A percentile compares a stretch with the other conserved stretches of the same genome.
Evolutionary conservation across 1,140 invertebrate genomes (phyloP).

Genomic region (Solenopsis invicta): DNA sequence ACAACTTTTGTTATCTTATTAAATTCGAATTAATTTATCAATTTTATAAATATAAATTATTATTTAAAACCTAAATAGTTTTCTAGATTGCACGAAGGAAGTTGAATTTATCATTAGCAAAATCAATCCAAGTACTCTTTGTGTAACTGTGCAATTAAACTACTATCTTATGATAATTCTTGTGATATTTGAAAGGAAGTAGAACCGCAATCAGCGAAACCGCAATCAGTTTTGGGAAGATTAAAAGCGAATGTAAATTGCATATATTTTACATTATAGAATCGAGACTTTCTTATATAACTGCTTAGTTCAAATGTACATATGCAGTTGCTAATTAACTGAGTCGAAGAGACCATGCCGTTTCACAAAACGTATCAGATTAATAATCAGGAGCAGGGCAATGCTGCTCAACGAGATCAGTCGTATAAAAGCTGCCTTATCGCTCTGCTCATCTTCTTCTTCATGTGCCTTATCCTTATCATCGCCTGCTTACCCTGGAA

Average conservation of each 20-base stretch:
- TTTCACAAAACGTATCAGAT: slow-evolving; percentile 68
- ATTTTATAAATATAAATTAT: neutral
- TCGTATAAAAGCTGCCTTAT: slow-evolving; percentile 76
- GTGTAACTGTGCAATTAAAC: neutral
- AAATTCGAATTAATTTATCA: neutral
- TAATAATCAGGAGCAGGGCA: slow-evolving; percentile 15
- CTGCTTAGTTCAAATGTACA: neutral
- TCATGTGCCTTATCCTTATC: slow-evolving; percentile 76
- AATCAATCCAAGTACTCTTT: neutral
- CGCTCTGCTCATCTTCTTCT: slow-evolving; percentile 76
- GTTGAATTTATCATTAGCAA: neutral
- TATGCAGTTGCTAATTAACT: neutral
- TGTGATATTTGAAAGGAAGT: slow-evolving; percentile 70
- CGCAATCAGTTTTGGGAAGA: slow-evolving; percentile 64
- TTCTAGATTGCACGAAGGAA: neutral
- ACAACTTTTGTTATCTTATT: neutral
- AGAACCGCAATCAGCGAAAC: slow-evolving; percentile 72
- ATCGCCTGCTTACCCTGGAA: slow-evolving; percentile 65
- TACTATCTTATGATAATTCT: slow-evolving; percentile 30
- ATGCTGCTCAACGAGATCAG: slow-evolving; percentile 65
- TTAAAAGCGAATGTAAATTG: neutral
- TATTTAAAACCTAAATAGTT: neutral
- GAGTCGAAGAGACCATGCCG: slow-evolving; percentile 57
- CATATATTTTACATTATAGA: neutral
- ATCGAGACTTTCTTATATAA: neutral